A percentile compares a stretch with the other conserved stretches of the same genome.
Conservation (phyloP, 2,888 invertebrate genomes). For the Nemotelus nigrinus region DNA sequence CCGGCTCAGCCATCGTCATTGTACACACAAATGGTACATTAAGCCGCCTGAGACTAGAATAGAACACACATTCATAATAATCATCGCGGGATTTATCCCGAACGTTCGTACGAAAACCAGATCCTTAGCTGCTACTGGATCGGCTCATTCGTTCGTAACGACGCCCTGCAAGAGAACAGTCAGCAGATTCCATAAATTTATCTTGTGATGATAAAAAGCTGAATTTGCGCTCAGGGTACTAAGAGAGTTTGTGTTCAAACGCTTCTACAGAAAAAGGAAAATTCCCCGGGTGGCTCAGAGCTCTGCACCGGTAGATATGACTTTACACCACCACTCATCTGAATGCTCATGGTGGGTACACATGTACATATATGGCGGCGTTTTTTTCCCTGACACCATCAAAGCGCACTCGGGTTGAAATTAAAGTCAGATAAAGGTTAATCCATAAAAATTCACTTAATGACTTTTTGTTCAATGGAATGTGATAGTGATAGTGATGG, state of each 20-base stretch:
- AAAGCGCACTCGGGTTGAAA: slow-evolving; percentile 30
- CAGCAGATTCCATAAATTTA: slow-evolving; percentile 42
- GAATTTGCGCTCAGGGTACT: slow-evolving; percentile 30
- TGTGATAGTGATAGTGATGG: background rate
- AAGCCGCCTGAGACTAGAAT: background rate
- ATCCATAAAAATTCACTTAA: slow-evolving; percentile 52
- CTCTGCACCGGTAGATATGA: background rate
- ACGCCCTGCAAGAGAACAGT: background rate
- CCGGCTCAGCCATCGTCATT: background rate
- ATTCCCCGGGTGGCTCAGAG: background rate
- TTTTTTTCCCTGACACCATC: slow-evolving; percentile 6
- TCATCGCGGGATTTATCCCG: slow-evolving; percentile 40
- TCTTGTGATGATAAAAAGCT: slow-evolving; percentile 29
- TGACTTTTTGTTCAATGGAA: slow-evolving; percentile 46
- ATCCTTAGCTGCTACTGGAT: background rate
- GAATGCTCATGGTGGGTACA: too few species aligned
- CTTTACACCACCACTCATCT: background rate
- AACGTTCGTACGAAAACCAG: background rate
- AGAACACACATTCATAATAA: slow-evolving; percentile 38
- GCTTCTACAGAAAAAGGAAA: slow-evolving; percentile 20
- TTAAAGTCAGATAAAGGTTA: slow-evolving; percentile 51
- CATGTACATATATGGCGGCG: background rate
- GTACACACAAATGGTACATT: background rate
- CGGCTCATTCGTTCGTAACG: background rate
- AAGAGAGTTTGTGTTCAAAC: background rate